These are phyloP conservation scores for Sebastes baramenuke DNA, from an alignment of 2,797 vertebrate species.

Conservation along the genomic window DNA sequence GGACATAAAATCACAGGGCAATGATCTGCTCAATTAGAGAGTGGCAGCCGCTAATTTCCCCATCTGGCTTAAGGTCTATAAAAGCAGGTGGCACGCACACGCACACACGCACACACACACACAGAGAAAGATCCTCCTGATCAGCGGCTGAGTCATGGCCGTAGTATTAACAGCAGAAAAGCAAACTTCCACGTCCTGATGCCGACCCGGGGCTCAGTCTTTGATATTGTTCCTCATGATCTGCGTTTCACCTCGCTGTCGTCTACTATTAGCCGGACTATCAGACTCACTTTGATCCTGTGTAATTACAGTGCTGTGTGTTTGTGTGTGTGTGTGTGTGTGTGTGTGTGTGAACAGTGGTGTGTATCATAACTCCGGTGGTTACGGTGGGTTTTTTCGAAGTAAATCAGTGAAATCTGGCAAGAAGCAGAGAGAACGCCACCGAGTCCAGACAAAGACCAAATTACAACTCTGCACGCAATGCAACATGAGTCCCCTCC, in stretches of 20 bases:
- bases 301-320: conserved; percentile 29
- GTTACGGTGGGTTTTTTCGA: conserved; percentile 27
- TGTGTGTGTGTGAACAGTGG: background rate
- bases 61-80: conserved; percentile 10
- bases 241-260: conserved; percentile 30
- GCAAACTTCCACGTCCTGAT: background rate
- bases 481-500: conserved; percentile 53
- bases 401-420: conserved; percentile 46
- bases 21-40: conserved; percentile 40
- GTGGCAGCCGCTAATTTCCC: conserved; percentile 18
- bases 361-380: conserved; percentile 15
- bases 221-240: conserved; percentile 48
- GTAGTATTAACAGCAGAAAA: background rate
- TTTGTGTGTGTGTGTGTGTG: background rate
- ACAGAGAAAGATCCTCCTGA: background rate
- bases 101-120: no score
- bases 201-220: background rate
- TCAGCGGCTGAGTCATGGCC: background rate
- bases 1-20: conserved; percentile 41
- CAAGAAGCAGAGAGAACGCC: conserved; percentile 15
- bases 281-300: conserved; percentile 54
- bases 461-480: conserved; percentile 65
- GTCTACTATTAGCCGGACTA: conserved; percentile 38
- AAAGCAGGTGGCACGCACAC: background rate
- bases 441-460: conserved; percentile 46